Conservation (phyloP, 2,113 vertebrate species). For the Dipodomys ordii region DNA sequence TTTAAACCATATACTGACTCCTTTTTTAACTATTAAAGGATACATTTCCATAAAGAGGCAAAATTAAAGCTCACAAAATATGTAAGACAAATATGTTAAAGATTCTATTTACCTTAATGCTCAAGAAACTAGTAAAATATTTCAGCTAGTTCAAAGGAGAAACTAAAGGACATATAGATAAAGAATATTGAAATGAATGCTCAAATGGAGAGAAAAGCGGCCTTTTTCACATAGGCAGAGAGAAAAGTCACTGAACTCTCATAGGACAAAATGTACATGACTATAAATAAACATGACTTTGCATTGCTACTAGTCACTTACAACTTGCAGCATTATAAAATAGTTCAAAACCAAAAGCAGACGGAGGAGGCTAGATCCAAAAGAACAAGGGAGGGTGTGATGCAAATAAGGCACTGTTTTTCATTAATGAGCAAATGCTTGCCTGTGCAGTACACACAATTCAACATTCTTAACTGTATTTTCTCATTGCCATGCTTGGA, state of each 20-base stretch:
- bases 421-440: constrained; percentile 3
- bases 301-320: neutral
- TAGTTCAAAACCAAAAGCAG: neutral
- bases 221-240: neutral
- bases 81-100: neutral
- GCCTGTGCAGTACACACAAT: neutral
- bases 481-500: neutral
- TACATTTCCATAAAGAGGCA: neutral
- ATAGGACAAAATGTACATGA: neutral
- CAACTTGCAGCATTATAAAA: neutral
- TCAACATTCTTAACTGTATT: constrained; percentile 1
- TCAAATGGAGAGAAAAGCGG: neutral
- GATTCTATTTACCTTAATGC: neutral
- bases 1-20: constrained; percentile 8
- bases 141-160: constrained; percentile 14
- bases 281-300: neutral
- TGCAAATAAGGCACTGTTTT: neutral
- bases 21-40: neutral
- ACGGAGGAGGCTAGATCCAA: neutral
- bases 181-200: neutral
- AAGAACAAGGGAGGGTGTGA: neutral
- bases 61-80: neutral
- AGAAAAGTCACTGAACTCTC: neutral
- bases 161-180: neutral
- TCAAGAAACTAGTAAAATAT: neutral